Percentiles rank a stretch among this genome's conserved stretches.
phyloP scores from a whole-genome alignment of 2,797 vertebrate species.

The Sebastes itinus region DNA sequence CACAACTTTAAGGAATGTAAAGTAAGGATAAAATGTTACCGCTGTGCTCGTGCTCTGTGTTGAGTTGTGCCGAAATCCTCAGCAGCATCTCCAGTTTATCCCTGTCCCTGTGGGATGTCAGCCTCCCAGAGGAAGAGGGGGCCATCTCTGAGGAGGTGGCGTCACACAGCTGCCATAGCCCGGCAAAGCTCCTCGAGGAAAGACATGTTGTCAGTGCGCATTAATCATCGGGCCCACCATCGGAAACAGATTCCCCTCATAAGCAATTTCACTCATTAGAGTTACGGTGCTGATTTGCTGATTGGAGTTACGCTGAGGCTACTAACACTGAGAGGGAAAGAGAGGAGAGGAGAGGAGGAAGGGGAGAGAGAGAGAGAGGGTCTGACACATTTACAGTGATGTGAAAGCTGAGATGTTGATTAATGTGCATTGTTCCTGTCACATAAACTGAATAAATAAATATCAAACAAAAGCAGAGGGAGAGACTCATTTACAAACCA shows the following conservation, averaged over 20 bases:
- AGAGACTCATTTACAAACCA: slow-evolving; percentile 70
- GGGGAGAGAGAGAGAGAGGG: background rate
- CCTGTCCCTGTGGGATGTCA: slow-evolving; percentile 64
- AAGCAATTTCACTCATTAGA: slow-evolving; percentile 84
- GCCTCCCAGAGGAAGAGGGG: slow-evolving; percentile 53
- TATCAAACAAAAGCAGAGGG: slow-evolving; percentile 69
- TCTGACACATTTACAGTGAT: slow-evolving; percentile 73
- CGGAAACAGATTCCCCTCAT: slow-evolving; percentile 82
- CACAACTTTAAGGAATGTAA: background rate
- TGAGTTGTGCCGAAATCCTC: slow-evolving; percentile 32
- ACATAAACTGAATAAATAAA: slow-evolving; percentile 78
- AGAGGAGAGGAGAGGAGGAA: slow-evolving; percentile 22
- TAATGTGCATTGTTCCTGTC: slow-evolving; percentile 77
- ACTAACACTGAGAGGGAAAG: slow-evolving; percentile 52
- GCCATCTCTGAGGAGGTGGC: slow-evolving; percentile 69
- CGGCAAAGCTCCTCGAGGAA: slow-evolving; percentile 78
- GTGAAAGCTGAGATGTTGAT: slow-evolving; percentile 78
- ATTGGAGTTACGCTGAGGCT: slow-evolving; percentile 68
- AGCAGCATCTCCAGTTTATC: slow-evolving; percentile 59
- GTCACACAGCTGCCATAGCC: slow-evolving; percentile 75
- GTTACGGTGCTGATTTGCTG: slow-evolving; percentile 74
- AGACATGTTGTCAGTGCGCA: slow-evolving; percentile 82
- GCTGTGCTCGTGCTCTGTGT: background rate
- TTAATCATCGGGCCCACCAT: slow-evolving; percentile 78
- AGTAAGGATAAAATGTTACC: background rate